Evolutionary conservation across 2,113 vertebrate genomes (phyloP).

Genomic region (Vulpes lagopus): DNA sequence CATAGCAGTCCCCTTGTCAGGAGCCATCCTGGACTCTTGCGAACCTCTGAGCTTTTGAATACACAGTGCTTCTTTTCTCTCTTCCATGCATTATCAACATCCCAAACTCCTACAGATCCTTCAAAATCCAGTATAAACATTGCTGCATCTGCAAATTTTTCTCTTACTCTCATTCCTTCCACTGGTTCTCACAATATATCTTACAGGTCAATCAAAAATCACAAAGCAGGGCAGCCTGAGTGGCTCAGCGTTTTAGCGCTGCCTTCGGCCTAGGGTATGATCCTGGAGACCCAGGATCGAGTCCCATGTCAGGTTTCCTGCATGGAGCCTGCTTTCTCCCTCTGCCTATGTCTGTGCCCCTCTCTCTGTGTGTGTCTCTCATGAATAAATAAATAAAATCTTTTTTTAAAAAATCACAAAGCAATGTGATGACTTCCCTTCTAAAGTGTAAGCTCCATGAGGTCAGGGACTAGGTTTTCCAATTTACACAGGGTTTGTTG

Average conservation of each 20-base stretch:
- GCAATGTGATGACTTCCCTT: not conserved
- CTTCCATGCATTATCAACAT: not conserved
- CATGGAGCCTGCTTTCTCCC: no score
- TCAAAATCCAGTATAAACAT: not conserved
- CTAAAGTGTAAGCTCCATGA: not conserved
- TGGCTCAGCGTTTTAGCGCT: no score
- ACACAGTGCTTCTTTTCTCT: not conserved
- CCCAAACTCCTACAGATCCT: not conserved
- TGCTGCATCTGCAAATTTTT: not conserved
- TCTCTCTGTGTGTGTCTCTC: no score
- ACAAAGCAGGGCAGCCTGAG: not conserved
- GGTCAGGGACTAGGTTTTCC: not conserved
- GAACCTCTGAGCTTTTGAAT: not conserved
- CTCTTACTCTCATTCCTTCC: not conserved
- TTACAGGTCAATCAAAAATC: not conserved
- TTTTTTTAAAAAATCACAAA: not conserved
- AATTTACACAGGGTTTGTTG: not conserved
- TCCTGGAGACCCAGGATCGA: no score
- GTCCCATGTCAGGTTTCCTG: no score
- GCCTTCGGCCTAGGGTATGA: no score
- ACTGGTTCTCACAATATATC: not conserved
- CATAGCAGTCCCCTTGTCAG: not conserved
- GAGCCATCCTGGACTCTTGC: not conserved
- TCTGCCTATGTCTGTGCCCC: no score
- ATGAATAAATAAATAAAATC: no score